phyloP scores from a whole-genome alignment of 2,113 vertebrate species.

The Oreamnos americanus region DNA sequence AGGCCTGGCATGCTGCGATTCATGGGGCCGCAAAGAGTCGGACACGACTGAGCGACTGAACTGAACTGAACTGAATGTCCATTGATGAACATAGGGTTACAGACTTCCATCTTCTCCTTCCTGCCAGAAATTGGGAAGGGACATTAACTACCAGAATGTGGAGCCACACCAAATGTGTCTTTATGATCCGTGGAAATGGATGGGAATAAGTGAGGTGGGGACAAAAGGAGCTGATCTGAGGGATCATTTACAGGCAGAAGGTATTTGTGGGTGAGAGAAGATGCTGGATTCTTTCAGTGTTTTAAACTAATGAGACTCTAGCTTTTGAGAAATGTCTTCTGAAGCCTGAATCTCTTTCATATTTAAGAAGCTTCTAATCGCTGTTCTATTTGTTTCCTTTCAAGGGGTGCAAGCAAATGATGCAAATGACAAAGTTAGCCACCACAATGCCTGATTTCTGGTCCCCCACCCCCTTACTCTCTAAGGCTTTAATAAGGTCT shows the following conservation, averaged over 20 bases:
- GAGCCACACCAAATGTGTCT: not conserved
- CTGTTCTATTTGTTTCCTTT: not conserved
- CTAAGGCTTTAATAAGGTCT: not conserved
- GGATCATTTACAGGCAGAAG: not conserved
- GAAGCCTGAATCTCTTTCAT: not conserved
- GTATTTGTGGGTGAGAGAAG: not conserved
- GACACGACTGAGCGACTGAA: too few relatives aligned
- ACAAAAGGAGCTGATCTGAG: not conserved
- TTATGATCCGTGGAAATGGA: not conserved
- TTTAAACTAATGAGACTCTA: not conserved
- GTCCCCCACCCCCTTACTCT: not conserved
- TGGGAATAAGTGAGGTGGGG: not conserved
- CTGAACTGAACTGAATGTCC: too few relatives aligned
- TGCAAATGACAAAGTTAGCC: not conserved
- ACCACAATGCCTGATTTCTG: not conserved
- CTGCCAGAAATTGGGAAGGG: not conserved
- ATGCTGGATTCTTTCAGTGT: not conserved
- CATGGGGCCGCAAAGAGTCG: too few relatives aligned
- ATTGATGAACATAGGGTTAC: not conserved
- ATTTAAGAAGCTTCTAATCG: not conserved
- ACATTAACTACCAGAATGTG: not conserved
- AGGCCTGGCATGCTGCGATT: too few relatives aligned
- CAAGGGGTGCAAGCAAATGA: not conserved
- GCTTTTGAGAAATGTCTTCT: not conserved
- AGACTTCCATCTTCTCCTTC: not conserved